A percentile compares a stretch with the other conserved stretches of the same genome.
phyloP scores from a whole-genome alignment of 2,113 vertebrate species.

The Myotis lucifugus region DNA sequence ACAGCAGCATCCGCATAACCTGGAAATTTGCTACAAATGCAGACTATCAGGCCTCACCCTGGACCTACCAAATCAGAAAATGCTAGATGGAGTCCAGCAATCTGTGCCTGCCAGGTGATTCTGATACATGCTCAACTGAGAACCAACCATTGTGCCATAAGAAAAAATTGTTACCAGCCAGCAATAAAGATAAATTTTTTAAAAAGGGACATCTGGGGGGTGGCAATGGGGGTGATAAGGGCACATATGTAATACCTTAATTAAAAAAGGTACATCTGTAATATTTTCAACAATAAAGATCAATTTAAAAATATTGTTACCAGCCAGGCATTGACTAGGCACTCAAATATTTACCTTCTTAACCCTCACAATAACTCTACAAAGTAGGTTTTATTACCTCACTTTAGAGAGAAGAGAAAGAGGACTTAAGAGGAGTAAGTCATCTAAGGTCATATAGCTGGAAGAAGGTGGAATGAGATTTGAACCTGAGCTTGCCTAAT shows the following conservation, averaged over 20 bases:
- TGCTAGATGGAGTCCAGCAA: background rate
- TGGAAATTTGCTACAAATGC: conserved; percentile 1
- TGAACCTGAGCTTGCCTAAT: background rate
- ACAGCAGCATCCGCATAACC: background rate
- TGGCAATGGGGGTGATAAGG: too few species aligned
- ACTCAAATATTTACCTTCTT: conserved; percentile 14
- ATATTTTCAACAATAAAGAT: too few species aligned
- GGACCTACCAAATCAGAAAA: conserved; percentile 4
- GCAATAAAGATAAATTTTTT: too few species aligned
- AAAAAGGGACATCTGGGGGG: too few species aligned
- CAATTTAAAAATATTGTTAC: background rate
- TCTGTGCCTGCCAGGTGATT: background rate
- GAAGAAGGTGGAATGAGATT: background rate
- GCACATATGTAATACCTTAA: too few species aligned
- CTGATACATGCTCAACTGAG: background rate
- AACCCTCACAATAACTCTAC: background rate
- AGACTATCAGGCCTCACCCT: background rate
- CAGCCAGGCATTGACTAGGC: background rate
- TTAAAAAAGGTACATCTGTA: too few species aligned
- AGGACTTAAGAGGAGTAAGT: background rate
- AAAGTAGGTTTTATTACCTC: background rate
- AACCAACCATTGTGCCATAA: conserved; percentile 1
- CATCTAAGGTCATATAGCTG: background rate
- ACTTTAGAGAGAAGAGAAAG: background rate
- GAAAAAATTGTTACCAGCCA: background rate